A percentile compares a stretch with the other conserved stretches of the same genome.
Evolutionary conservation across 2,113 vertebrate species (phyloP).

Genomic region (Panurus biarmicus): DNA sequence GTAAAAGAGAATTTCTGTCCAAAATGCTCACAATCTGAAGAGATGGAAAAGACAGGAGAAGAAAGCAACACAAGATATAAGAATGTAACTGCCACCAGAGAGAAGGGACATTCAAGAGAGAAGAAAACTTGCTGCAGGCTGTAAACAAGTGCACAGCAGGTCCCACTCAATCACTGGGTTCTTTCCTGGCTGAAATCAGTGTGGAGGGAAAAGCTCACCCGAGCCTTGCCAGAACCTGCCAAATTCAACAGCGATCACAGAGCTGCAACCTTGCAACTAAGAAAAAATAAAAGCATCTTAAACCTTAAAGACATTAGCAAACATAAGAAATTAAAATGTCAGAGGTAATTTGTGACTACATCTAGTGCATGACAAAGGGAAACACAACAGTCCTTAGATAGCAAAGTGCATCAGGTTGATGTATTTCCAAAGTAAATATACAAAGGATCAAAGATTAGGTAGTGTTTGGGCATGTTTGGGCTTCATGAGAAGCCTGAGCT

Average conservation of each 20-base stretch:
- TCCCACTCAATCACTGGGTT: fast-evolving
- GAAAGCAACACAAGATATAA: neutral
- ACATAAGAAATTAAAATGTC: neutral
- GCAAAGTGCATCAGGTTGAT: neutral
- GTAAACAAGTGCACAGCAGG: neutral
- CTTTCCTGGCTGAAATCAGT: neutral
- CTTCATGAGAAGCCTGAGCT: neutral
- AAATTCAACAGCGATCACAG: neutral
- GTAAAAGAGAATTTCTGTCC: neutral
- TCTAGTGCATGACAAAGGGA: neutral
- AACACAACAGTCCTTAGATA: neutral
- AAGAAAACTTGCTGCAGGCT: neutral
- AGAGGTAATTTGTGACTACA: neutral
- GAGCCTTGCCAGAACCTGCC: neutral
- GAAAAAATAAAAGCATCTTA: neutral
- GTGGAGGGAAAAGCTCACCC: neutral
- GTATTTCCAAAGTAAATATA: neutral
- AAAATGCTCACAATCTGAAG: neutral
- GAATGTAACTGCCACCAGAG: neutral
- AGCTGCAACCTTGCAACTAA: neutral
- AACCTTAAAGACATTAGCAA: fast-evolving
- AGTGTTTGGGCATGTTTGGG: too few relatives aligned
- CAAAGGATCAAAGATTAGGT: neutral
- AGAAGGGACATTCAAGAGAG: neutral
- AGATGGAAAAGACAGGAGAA: neutral